phyloP scores from a whole-genome alignment of 1,140 invertebrate genomes.

The Melipona quadrifasciata region DNA sequence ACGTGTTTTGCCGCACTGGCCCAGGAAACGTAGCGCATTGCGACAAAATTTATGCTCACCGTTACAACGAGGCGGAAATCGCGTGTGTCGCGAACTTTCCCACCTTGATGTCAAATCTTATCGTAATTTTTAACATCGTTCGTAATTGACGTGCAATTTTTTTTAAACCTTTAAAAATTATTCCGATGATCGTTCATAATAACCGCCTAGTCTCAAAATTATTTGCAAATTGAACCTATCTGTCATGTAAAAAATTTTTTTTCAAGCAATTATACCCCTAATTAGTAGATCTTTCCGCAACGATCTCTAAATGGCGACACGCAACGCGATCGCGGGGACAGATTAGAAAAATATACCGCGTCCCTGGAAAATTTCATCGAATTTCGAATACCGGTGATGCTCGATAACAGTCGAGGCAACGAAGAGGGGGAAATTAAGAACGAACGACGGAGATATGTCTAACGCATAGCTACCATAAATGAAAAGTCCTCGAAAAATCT shows the following conservation, averaged over 20 bases:
- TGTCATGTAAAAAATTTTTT: no score
- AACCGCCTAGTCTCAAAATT: not conserved
- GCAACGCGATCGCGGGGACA: no score
- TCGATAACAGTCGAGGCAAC: not conserved
- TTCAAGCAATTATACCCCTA: not conserved
- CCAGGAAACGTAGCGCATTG: constrained; percentile 47
- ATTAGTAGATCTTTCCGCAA: not conserved
- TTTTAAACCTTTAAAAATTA: not conserved
- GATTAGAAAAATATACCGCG: not conserved
- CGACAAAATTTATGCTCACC: constrained; percentile 37
- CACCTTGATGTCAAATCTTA: not conserved
- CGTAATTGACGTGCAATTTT: not conserved
- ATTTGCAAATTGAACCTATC: not conserved
- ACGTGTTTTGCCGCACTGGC: constrained; percentile 32
- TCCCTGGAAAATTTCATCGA: not conserved
- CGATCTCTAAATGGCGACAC: not conserved
- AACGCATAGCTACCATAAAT: constrained; percentile 1
- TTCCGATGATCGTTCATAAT: not conserved
- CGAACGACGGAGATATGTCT: not conserved
- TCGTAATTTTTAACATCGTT: not conserved
- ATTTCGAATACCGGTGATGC: constrained; percentile 13
- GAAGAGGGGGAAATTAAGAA: constrained; percentile 4
- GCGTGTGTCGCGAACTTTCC: not conserved
- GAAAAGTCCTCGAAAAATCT: constrained; percentile 19
- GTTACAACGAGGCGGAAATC: not conserved